Evolutionary conservation across 1,140 invertebrate genomes (phyloP).

Genomic region (Himalopsyche phryganea): DNA sequence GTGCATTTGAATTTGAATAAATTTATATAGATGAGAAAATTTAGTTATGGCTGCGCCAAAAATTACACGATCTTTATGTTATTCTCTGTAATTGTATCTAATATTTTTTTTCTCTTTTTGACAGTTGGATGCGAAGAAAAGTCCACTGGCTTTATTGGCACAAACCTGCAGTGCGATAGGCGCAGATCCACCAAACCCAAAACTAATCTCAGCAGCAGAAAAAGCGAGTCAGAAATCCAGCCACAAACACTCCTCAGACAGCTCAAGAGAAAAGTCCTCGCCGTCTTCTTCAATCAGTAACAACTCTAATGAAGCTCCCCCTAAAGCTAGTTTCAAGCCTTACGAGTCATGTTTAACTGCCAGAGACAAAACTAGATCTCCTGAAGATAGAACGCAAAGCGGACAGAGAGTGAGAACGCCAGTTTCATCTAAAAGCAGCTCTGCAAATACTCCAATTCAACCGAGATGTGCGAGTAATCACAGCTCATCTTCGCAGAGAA

Average conservation of each 20-base stretch:
- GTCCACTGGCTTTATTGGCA: conserved; percentile 86
- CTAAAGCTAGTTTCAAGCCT: conserved; percentile 66
- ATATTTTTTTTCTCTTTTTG: conserved; percentile 54
- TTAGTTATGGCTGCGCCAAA: no score
- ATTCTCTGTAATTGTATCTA: no score
- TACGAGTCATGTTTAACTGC: conserved; percentile 62
- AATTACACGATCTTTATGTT: no score
- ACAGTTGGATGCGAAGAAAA: conserved; percentile 94
- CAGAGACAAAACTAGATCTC: conserved; percentile 59
- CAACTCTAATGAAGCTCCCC: conserved; percentile 42
- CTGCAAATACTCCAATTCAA: conserved; percentile 47
- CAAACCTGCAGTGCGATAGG: conserved; percentile 96
- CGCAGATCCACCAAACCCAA: conserved; percentile 73
- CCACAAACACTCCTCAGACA: conserved; percentile 52
- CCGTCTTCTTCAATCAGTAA: conserved; percentile 44
- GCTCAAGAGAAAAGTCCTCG: conserved; percentile 57
- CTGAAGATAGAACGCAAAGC: conserved; percentile 53
- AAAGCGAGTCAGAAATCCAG: conserved; percentile 60
- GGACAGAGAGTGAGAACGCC: conserved; percentile 57
- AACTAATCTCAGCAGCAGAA: conserved; percentile 64
- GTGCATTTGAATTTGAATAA: no score
- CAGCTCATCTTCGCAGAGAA: conserved; percentile 61
- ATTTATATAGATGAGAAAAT: no score
- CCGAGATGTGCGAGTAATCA: conserved; percentile 57
- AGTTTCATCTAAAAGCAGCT: conserved; percentile 48